phyloP scores from a whole-genome alignment of 2,888 invertebrate species.

The Melipona beecheii region DNA sequence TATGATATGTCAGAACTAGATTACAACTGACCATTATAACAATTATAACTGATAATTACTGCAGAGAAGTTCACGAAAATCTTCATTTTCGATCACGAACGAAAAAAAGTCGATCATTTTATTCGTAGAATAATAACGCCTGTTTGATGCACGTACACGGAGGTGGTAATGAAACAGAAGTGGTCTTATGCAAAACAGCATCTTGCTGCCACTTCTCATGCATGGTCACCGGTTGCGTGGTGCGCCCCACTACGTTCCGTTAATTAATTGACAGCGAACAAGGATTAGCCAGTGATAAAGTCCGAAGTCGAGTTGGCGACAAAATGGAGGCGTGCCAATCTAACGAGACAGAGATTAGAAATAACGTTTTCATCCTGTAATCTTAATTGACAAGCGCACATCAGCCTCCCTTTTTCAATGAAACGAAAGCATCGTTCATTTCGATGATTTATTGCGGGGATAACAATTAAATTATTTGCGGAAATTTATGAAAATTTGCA shows the following conservation, averaged over 20 bases:
- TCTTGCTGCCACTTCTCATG: constrained; percentile 17
- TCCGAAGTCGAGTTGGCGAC: constrained; percentile 1
- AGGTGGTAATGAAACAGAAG: not conserved
- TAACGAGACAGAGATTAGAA: constrained; percentile 38
- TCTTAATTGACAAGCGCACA: constrained; percentile 50
- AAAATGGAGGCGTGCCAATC: constrained; percentile 38
- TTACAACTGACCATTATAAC: too few species aligned
- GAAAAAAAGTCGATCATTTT: not conserved
- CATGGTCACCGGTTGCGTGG: constrained; percentile 29
- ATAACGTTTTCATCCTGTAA: constrained; percentile 31
- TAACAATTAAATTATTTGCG: too few species aligned
- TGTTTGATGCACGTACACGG: not conserved
- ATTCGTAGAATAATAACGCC: not conserved
- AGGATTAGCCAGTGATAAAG: constrained; percentile 45
- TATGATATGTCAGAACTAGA: too few species aligned
- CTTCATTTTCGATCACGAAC: not conserved
- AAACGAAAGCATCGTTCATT: not conserved
- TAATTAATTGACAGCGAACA: constrained; percentile 56
- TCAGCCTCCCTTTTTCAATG: not conserved
- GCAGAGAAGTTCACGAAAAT: too few species aligned
- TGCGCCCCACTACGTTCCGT: constrained; percentile 12
- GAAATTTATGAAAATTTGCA: not conserved
- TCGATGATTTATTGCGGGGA: not conserved
- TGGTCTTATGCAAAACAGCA: not conserved
- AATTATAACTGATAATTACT: too few species aligned